Evolutionary conservation across 1,140 invertebrate genomes (phyloP).

Genomic region (Megathymus violae): DNA sequence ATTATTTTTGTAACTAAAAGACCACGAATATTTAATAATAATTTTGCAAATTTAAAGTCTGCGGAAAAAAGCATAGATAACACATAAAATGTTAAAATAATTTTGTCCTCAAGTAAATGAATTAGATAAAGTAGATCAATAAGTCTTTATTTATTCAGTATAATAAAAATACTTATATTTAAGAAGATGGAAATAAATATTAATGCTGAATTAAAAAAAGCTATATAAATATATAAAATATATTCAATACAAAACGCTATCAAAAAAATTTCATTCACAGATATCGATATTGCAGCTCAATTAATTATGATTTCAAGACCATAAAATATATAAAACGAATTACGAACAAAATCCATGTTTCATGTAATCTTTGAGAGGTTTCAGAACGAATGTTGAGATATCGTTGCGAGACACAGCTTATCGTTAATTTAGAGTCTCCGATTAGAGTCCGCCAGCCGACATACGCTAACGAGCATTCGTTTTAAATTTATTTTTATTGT

Average conservation of each 20-base stretch:
- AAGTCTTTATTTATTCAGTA: too few species aligned
- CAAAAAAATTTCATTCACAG: neutral
- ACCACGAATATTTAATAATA: too few species aligned
- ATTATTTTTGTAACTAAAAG: too few species aligned
- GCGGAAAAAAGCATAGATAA: too few species aligned
- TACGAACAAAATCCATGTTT: slow-evolving; percentile 72
- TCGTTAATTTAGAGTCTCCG: slow-evolving; percentile 80
- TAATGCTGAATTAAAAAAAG: too few species aligned
- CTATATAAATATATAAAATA: too few species aligned
- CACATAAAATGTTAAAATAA: too few species aligned
- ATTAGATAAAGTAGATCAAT: too few species aligned
- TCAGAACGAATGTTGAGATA: slow-evolving; percentile 78
- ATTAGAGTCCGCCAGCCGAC: slow-evolving; percentile 74
- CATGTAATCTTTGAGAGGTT: slow-evolving; percentile 71
- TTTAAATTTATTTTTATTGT: slow-evolving; percentile 78
- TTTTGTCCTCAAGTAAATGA: too few species aligned
- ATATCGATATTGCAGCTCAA: slow-evolving; percentile 1
- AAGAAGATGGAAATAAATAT: too few species aligned
- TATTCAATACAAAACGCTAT: neutral
- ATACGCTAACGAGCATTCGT: slow-evolving; percentile 79
- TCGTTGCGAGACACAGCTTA: slow-evolving; percentile 71
- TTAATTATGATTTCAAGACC: neutral
- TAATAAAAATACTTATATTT: too few species aligned
- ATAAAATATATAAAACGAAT: slow-evolving; percentile 51
- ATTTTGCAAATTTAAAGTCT: too few species aligned